These are phyloP conservation scores for Dendrolimus kikuchii DNA, from an alignment of 1,140 invertebrate species.

Conservation along the genomic window DNA sequence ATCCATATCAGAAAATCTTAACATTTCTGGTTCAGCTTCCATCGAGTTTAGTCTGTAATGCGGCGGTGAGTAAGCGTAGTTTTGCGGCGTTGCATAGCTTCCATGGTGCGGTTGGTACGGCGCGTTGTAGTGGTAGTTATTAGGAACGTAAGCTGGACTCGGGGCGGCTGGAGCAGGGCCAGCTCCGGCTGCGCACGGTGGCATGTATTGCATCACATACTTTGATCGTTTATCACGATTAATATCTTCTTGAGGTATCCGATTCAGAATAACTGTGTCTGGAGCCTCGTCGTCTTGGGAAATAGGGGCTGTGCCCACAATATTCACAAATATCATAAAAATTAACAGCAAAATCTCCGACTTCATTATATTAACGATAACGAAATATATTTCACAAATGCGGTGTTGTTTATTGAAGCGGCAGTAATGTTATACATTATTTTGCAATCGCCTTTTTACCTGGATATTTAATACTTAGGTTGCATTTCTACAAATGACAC, in stretches of 20 bases:
- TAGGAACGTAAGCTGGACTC: conserved; percentile 12
- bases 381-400: conserved; percentile 13
- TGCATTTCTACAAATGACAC: conserved; percentile 21
- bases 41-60: conserved; percentile 32
- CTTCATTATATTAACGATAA: conserved; percentile 26
- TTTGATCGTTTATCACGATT: conserved; percentile 25
- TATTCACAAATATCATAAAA: conserved; percentile 13
- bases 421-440: conserved; percentile 45
- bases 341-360: conserved; percentile 23
- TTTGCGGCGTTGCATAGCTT: conserved; percentile 8
- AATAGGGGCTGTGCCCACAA: conserved; percentile 18
- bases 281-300: conserved; percentile 6
- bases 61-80: conserved; percentile 23
- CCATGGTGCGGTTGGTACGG: conserved; percentile 6
- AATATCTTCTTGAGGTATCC: conserved; percentile 6
- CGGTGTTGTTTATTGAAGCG: conserved; percentile 14
- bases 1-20: conserved; percentile 40
- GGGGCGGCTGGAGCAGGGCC: conserved; percentile 9
- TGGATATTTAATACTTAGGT: conserved; percentile 19
- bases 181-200: conserved; percentile 17
- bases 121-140: conserved; percentile 14
- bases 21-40: conserved; percentile 26
- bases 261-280: neutral
- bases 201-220: conserved; percentile 12
- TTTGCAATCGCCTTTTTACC: conserved; percentile 24